Percentiles rank a stretch among this genome's conserved stretches.
phyloP scores from a whole-genome alignment of 2,797 vertebrate genomes.

The Halcyon smyrnensis region DNA sequence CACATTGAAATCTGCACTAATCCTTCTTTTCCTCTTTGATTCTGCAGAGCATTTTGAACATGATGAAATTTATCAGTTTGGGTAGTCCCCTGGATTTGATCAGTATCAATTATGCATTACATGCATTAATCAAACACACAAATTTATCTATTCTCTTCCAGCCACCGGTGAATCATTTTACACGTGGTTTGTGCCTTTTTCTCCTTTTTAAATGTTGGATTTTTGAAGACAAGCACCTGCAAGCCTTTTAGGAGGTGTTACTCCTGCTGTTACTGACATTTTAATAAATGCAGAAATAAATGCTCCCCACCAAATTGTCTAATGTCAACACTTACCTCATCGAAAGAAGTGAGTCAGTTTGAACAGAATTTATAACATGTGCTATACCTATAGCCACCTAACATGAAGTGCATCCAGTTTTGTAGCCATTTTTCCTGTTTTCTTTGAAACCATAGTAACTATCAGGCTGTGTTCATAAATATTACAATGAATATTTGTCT shows the following conservation, averaged over 20 bases:
- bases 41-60: neutral
- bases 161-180: neutral
- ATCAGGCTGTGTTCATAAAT: constrained; percentile 37
- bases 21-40: constrained; percentile 18
- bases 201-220: constrained; percentile 15
- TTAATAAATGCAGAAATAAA: constrained; percentile 77
- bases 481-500: constrained; percentile 52
- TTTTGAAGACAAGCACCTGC: constrained; percentile 70
- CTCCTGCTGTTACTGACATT: constrained; percentile 66
- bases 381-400: neutral
- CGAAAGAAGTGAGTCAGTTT: constrained; percentile 62
- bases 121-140: neutral
- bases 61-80: neutral
- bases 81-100: neutral
- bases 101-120: neutral
- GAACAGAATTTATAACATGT: constrained; percentile 48
- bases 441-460: constrained; percentile 42
- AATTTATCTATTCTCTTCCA: constrained; percentile 11
- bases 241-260: constrained; percentile 70
- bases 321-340: constrained; percentile 73
- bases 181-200: constrained; percentile 9
- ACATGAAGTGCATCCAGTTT: neutral
- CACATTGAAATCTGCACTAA: neutral
- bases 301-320: constrained; percentile 71
- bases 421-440: constrained; percentile 17